A percentile compares a stretch with the other conserved stretches of the same genome.
Evolutionary conservation across 2,113 vertebrate species (phyloP).

Genomic region (Redunca redunca): DNA sequence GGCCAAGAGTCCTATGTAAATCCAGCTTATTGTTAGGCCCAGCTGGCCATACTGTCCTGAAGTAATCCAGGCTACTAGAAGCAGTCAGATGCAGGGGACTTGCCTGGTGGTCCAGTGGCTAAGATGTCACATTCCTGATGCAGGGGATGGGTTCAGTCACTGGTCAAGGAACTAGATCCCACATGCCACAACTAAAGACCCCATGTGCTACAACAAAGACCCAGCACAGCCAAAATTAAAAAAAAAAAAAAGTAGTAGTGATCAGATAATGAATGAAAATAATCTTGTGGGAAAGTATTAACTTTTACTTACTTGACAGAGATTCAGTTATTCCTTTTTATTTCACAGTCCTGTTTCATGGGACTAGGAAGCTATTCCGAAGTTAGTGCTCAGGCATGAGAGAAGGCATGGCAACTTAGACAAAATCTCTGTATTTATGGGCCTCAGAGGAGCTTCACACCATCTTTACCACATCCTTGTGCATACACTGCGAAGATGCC

Average conservation of each 20-base stretch:
- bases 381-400: background rate
- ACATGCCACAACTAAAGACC: background rate
- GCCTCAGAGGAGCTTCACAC: background rate
- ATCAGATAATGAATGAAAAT: background rate
- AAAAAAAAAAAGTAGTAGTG: background rate
- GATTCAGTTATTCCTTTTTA: background rate
- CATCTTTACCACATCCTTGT: background rate
- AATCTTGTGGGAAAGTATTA: background rate
- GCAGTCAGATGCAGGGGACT: background rate
- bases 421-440: background rate
- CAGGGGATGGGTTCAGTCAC: background rate
- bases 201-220: background rate
- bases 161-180: background rate
- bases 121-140: background rate
- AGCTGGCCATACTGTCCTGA: background rate
- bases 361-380: background rate
- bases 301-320: background rate
- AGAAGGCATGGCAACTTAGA: background rate
- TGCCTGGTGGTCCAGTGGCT: background rate
- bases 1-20: background rate
- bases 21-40: background rate
- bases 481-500: background rate
- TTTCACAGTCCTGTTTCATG: background rate
- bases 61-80: too few relatives aligned
- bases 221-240: background rate